Percentiles rank a stretch among this genome's conserved stretches.
These are phyloP conservation scores for Osmoderma eremita DNA, from an alignment of 2,888 invertebrate genomes.

Conservation along the genomic window DNA sequence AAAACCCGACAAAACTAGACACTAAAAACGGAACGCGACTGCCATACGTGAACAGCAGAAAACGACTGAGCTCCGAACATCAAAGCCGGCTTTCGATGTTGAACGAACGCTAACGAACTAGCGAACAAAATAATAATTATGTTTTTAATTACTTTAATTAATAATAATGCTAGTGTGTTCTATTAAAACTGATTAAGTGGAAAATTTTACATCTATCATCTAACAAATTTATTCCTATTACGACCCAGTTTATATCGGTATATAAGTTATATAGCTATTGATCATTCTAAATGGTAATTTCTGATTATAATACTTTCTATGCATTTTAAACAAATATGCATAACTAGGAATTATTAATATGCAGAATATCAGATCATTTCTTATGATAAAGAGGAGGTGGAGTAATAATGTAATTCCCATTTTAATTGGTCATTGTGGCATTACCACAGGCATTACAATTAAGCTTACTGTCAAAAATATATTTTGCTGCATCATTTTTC, in stretches of 20 bases:
- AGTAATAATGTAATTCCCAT: too few relatives aligned
- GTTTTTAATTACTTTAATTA: slow-evolving; percentile 34
- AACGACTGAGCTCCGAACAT: slow-evolving; percentile 42
- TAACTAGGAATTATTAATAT: too few relatives aligned
- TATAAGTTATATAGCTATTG: neutral
- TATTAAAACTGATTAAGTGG: neutral
- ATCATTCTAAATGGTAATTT: too few relatives aligned
- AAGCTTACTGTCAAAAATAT: too few relatives aligned
- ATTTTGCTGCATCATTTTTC: too few relatives aligned
- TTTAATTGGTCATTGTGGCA: too few relatives aligned
- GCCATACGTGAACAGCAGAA: slow-evolving; percentile 44
- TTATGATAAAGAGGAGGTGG: too few relatives aligned
- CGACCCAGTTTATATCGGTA: neutral
- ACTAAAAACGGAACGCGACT: slow-evolving; percentile 44
- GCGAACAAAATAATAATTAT: slow-evolving; percentile 38
- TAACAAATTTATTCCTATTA: slow-evolving; percentile 14
- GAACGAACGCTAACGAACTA: slow-evolving; percentile 38
- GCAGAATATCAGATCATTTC: too few relatives aligned
- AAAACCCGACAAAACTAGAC: slow-evolving; percentile 41
- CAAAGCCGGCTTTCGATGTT: slow-evolving; percentile 37
- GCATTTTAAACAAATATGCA: too few relatives aligned
- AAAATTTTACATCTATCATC: slow-evolving; percentile 2
- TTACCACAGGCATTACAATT: too few relatives aligned
- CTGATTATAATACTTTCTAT: too few relatives aligned
- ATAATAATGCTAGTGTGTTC: slow-evolving; percentile 21